Base-by-base conservation (phyloP, 2,797 vertebrate species). In the Sebastes vulpes region DNA sequence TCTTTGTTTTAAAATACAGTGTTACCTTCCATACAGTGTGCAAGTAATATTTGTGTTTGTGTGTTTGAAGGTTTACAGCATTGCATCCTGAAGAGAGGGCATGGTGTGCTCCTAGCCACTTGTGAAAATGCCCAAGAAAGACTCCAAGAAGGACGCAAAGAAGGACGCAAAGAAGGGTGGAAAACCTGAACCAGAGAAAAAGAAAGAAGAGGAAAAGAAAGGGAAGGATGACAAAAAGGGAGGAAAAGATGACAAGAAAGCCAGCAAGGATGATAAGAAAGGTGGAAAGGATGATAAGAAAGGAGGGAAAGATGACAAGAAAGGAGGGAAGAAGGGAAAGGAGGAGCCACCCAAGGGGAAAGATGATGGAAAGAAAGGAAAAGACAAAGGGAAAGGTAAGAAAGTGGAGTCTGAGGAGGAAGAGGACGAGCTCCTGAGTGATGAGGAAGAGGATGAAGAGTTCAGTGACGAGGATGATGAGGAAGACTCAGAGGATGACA, bases 361-460 rank as follows among this genome's bases (percentile, higher is more conserved):
- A 79, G 95, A 95, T 71, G 93, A 93, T 78, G 92, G 90, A 64
- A 95, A 95, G 79, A 95, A 95, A 82, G 85, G 93, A 79, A 95
- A 94, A 88, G 91, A 89, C 48, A 94, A 94, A 75, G 92, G 91
- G 1, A 95, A 94, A 74, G 83, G 87, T 4, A 96, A 96, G 83
- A 98, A 97, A 82, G 96, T 94, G 10, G 97, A 98, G 84, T 96
- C 95, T 0, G 97, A 97, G 54, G 97, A 97, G 53, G 95, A 95
- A 46, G 91, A 89, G 0, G 97, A 97, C 0, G 90, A 92, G 0
- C 91, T 96, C n/a, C 72, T 96, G 3, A 96, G 92, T 1, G 96
- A 97, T 26, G 96, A 92, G 58, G 95, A 95, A 69, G 94, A 97
- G 46, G 96, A 90, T 7, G 95, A 95, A 65, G 95, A 96, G 63